Evolutionary conservation across 2,113 vertebrate species (phyloP), one percentile per base, ranked within the genome.

Genomic region (Notothenia rossii): DNA sequence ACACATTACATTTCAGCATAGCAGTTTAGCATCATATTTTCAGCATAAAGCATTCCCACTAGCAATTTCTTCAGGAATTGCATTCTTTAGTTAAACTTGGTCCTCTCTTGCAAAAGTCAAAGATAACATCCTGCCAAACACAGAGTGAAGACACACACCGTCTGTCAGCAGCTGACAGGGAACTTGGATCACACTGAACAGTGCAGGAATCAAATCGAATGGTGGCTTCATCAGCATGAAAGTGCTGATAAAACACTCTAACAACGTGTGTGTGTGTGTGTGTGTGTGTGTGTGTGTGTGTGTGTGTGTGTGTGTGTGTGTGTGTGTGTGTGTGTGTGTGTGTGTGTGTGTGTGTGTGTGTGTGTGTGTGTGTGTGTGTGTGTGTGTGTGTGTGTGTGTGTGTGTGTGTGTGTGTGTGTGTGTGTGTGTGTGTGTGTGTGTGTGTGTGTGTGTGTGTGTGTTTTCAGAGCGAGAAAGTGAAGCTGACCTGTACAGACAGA

Each of bases 401-500:
- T 51, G 11, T 73, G 50, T 82, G 58, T 73, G n/a, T 69, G 49
- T 22, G 8, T 22, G 46, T 51, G 11, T 73, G 50, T 82, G 58
- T 73, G n/a, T 69, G 49, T 22, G 8, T 22, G 46, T 51, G 11
- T 73, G 50, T 82, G 58, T 73, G n/a, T 69, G 49, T 22, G n/a
- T 69, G 49, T 54, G 69, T 54, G 48, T 53, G 12, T 75, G 49
- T 79, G 61, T 73, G 22, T 67, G 10, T 72, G 50, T 64, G 15
- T 84, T 79, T 87, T 2, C 67, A 99, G 98, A 93, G 88, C 0
- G 96, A 96, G 84, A 97, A 98, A 89, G 96, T 97, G 85, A 99
- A 99, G 89, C 93, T 99, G 90, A 99, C 98, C 0, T 99, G 98
- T 92, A 97, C 90, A 69, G 98, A 99, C 83, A 95, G 98, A 53